Evolutionary conservation across 2,888 invertebrate species (phyloP).

Genomic region (Tetragonisca angustula): DNA sequence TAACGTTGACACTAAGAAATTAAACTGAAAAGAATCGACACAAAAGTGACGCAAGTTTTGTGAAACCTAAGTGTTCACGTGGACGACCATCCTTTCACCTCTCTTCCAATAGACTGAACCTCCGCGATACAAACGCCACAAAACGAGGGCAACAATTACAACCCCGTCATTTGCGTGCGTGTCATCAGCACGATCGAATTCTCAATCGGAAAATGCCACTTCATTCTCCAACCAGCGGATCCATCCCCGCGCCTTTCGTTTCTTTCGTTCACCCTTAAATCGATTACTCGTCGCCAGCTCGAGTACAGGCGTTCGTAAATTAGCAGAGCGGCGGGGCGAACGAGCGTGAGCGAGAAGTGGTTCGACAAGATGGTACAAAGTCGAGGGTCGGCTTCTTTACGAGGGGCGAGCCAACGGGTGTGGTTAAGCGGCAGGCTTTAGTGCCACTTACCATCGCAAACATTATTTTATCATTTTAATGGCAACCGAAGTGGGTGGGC

Average conservation of each 20-base stretch:
- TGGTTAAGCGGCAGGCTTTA: constrained; percentile 77
- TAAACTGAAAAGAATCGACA: no score
- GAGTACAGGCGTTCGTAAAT: constrained; percentile 71
- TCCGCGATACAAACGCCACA: no score
- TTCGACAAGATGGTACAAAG: constrained; percentile 76
- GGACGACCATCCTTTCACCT: no score
- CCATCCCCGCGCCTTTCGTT: not conserved
- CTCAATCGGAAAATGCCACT: no score
- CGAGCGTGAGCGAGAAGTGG: constrained; percentile 74
- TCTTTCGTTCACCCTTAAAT: constrained; percentile 61
- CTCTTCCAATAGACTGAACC: no score
- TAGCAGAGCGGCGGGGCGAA: constrained; percentile 68
- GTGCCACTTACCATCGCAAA: constrained; percentile 82
- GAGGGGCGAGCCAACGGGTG: constrained; percentile 68
- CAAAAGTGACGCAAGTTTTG: no score
- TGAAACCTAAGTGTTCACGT: no score
- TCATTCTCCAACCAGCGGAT: no score
- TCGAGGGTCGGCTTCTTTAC: constrained; percentile 73
- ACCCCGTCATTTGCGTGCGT: no score
- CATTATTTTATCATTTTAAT: constrained; percentile 83
- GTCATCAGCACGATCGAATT: no score
- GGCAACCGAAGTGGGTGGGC: constrained; percentile 68
- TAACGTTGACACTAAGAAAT: no score
- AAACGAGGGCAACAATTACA: no score
- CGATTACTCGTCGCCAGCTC: constrained; percentile 71